phyloP scores from a whole-genome alignment of 2,113 vertebrate genomes.

The Erpornis zantholeuca region DNA sequence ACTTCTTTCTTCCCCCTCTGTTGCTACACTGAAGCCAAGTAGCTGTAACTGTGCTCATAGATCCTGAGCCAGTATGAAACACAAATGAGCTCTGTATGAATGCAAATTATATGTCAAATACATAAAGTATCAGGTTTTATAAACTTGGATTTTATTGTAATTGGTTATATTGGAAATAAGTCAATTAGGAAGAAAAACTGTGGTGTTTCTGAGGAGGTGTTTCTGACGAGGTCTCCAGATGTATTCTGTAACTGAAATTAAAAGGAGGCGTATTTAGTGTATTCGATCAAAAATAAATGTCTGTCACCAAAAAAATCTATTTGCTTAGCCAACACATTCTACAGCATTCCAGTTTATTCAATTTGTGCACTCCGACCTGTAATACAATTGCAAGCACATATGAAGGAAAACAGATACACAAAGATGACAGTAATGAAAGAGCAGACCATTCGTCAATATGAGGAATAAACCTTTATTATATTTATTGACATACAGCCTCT shows the following conservation, averaged over 20 bases:
- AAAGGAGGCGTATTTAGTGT: not conserved
- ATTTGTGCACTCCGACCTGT: not conserved
- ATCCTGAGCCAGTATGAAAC: not conserved
- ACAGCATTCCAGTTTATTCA: not conserved
- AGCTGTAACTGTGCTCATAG: not conserved
- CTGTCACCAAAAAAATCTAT: not conserved
- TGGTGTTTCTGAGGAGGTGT: not conserved
- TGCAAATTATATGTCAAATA: not conserved
- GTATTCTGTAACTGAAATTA: not conserved
- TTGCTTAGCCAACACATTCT: not conserved
- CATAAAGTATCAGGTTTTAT: slow-evolving; percentile 17
- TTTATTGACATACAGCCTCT: slow-evolving; percentile 5
- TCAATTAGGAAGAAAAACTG: not conserved
- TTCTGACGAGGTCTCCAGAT: slow-evolving; percentile 18
- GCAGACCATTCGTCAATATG: slow-evolving; percentile 16
- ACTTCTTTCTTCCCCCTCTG: not conserved
- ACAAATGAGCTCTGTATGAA: not conserved
- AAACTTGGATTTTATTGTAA: not conserved
- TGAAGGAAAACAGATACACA: slow-evolving; percentile 29
- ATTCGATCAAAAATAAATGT: not conserved
- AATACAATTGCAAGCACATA: slow-evolving; percentile 6
- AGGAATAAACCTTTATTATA: slow-evolving; percentile 27
- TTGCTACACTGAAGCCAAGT: not conserved
- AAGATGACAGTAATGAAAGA: slow-evolving; percentile 46
- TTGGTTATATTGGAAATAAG: slow-evolving; percentile 2